phyloP scores from a whole-genome alignment of 2,797 vertebrate species.

The Manis crassicaudata region DNA sequence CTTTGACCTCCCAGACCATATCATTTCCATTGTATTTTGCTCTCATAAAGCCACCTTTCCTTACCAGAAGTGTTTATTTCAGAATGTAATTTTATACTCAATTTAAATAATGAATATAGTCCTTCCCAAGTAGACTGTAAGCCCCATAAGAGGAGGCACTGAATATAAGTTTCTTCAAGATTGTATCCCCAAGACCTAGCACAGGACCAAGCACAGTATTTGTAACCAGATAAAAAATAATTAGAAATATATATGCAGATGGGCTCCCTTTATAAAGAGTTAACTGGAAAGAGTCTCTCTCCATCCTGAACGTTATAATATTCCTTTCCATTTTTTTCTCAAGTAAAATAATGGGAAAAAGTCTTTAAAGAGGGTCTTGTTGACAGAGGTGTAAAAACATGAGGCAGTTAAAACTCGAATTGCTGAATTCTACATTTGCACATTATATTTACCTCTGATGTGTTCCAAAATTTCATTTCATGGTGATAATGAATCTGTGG shows the following conservation, averaged over 20 bases:
- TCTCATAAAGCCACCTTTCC: slow-evolving; percentile 6
- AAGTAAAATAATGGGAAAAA: slow-evolving; percentile 58
- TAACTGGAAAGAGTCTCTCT: slow-evolving; percentile 50
- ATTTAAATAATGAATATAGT: not conserved
- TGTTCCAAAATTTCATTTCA: slow-evolving; percentile 81
- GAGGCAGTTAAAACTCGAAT: slow-evolving; percentile 68
- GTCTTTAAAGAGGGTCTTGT: slow-evolving; percentile 73
- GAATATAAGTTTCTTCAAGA: not conserved
- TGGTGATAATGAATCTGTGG: slow-evolving; percentile 81
- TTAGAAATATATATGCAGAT: not conserved
- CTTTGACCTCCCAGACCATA: not conserved
- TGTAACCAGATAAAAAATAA: not conserved
- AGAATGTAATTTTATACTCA: not conserved
- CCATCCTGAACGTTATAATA: slow-evolving; percentile 49
- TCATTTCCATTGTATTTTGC: not conserved
- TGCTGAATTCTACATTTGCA: slow-evolving; percentile 80
- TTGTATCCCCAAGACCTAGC: not conserved
- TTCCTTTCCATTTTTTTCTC: slow-evolving; percentile 64
- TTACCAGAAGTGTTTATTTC: slow-evolving; percentile 3
- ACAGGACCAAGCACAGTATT: not conserved
- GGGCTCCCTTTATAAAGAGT: slow-evolving; percentile 21
- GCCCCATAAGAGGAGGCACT: not conserved
- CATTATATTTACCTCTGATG: slow-evolving; percentile 76
- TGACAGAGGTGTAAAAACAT: slow-evolving; percentile 77
- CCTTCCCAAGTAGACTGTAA: not conserved